Evolutionary conservation across 2,113 vertebrate genomes (phyloP), one percentile per base, ranked within the genome.

Genomic region (Corythornis vintsioides): DNA sequence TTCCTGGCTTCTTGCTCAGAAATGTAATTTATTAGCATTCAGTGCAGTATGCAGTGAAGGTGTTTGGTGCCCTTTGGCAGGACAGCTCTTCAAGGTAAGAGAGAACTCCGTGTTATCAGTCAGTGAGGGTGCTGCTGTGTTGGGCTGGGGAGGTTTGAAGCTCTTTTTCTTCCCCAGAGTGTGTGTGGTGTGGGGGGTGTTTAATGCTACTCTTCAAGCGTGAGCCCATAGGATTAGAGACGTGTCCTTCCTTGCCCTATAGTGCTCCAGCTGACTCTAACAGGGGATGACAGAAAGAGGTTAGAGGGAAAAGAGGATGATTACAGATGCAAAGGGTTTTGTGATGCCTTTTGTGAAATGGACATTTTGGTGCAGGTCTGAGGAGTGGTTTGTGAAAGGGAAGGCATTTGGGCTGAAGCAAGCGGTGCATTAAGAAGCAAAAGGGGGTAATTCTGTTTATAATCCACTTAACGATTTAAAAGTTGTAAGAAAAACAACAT

Each of bases 261-360:
- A 87, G 94, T 26, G 10, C 57, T 92, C 83, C 11, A 7, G 18
- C 69, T 88, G 90, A 92, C 43, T 6, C 1, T 87, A 92, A 95
- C 87, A 53, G 69, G 57, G 82, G 25, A 63, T 92, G 92, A 96
- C 85, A 94, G 86, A 96, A 97, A 70, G 74, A 93, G 94, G 92
- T 84, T 86, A 74, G 71, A 70, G 53, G 87, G 63, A 93, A 87
- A 57, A 50, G 48, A 75, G 48, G 40, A 63, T 21, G 74, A 69
- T 84, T 52, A 72, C 29, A 75, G 75, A 67, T 48, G 78, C 55
- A 64, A 91, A 91, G 57, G 78, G 38, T 2, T 87, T 75, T 65
- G 71, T 88, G 86, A 80, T 73, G 74, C 38, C 60, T 92, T 89
- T 94, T 89, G 88, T 86, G 79, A 86, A 66, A 71, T 61, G 75